A percentile compares a stretch with the other conserved stretches of the same genome.
These are phyloP conservation scores for Plagodis pulveraria DNA, from an alignment of 2,888 invertebrate species.

Conservation along the genomic window DNA sequence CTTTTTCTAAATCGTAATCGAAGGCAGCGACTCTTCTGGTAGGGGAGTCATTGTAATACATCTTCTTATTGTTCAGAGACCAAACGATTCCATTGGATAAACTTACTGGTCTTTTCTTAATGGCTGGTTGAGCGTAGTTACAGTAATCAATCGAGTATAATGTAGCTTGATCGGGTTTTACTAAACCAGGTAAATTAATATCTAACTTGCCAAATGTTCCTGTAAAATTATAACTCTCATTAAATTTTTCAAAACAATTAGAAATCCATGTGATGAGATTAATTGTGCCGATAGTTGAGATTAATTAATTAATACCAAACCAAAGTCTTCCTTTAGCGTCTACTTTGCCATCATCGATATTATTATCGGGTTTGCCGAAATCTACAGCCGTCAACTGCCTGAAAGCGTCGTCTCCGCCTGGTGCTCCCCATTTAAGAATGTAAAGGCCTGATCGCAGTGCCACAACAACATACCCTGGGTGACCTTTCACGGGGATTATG, in stretches of 20 bases:
- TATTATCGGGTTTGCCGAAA: conserved; percentile 29
- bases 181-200: background rate
- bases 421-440: conserved; percentile 15
- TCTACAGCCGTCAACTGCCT: conserved; percentile 20
- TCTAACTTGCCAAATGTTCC: conserved; percentile 18
- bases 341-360: conserved; percentile 86
- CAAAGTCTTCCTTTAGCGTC: conserved; percentile 83
- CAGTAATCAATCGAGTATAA: conserved; percentile 12
- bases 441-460: conserved; percentile 11
- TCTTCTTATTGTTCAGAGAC: conserved; percentile 22
- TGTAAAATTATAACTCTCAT: conserved; percentile 1
- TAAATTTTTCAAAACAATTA: background rate
- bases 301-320: conserved; percentile 76
- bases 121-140: conserved; percentile 7
- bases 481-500: conserved; percentile 13
- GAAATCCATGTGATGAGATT: background rate
- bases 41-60: conserved; percentile 27
- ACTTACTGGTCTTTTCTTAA: conserved; percentile 15
- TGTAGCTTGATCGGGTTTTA: conserved; percentile 8
- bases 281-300: background rate
- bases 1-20: conserved; percentile 22
- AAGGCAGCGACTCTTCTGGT: conserved; percentile 17
- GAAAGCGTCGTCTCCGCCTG: conserved; percentile 8
- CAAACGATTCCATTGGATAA: conserved; percentile 19
- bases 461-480: conserved; percentile 15